These are phyloP conservation scores for Sphaerodactylus townsendi DNA, from an alignment of 2,113 vertebrate species.

Conservation along the genomic window DNA sequence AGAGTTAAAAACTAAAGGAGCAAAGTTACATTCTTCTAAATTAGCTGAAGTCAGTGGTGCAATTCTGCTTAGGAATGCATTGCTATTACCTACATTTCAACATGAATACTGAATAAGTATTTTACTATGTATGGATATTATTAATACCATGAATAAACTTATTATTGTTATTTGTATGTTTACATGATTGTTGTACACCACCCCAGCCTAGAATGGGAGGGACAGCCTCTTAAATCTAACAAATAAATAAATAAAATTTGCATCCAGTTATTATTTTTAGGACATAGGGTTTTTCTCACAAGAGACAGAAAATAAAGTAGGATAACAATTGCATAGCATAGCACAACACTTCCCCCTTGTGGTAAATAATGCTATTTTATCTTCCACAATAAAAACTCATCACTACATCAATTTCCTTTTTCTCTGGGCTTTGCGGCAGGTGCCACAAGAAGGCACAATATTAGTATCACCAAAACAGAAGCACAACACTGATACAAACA, in stretches of 20 bases:
- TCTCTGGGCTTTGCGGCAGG: not conserved
- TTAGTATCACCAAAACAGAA: not conserved
- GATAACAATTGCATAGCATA: not conserved
- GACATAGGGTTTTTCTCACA: not conserved
- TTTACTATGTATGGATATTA: no score
- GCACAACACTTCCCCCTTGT: slow-evolving; percentile 7
- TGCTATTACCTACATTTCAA: not conserved
- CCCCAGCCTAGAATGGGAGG: no score
- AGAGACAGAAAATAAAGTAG: not conserved
- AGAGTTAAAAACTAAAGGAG: no score
- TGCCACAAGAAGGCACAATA: not conserved
- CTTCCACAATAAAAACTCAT: not conserved
- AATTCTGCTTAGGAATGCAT: no score
- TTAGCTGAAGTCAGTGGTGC: no score
- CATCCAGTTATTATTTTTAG: not conserved
- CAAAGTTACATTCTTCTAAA: no score
- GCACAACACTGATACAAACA: not conserved
- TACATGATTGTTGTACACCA: no score
- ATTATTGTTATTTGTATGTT: no score
- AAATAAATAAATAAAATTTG: no score
- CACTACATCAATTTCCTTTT: not conserved
- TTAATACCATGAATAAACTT: no score
- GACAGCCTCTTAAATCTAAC: no score
- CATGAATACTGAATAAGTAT: not conserved
- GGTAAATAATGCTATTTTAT: slow-evolving; percentile 1